These are phyloP conservation scores for Spilogale gracilis DNA, from an alignment of 2,113 vertebrate genomes.

Conservation along the genomic window DNA sequence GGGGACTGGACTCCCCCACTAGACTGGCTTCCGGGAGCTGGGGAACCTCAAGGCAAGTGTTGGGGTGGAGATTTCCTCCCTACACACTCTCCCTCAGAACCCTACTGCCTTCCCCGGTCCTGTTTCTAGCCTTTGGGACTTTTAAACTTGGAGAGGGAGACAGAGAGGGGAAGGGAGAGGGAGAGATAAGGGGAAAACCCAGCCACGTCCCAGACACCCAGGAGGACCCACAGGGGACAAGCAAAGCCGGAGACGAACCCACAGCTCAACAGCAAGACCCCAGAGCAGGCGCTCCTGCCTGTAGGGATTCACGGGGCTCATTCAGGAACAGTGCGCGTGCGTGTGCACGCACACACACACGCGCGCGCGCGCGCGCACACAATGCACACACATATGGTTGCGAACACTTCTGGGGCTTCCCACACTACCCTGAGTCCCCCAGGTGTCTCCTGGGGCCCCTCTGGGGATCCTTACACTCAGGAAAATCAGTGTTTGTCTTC, in stretches of 20 bases:
- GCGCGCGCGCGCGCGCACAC: fast-evolving
- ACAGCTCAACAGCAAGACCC: not conserved
- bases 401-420: not conserved
- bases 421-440: not conserved
- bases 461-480: not conserved
- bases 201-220: fast-evolving
- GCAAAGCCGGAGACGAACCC: not conserved
- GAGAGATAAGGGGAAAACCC: too few species aligned
- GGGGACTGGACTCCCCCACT: not conserved
- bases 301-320: not conserved
- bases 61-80: not conserved
- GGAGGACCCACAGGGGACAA: not conserved
- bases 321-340: fast-evolving
- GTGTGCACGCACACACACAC: fast-evolving
- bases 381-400: too few species aligned
- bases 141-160: not conserved
- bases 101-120: not conserved
- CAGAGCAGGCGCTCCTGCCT: not conserved
- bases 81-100: not conserved
- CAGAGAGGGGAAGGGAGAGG: not conserved
- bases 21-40: not conserved
- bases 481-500: not conserved
- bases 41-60: not conserved
- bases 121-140: not conserved
- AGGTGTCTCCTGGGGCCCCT: fast-evolving